Evolutionary conservation across 2,888 invertebrate species (phyloP).

Genomic region (Drosophila meridionalis): DNA sequence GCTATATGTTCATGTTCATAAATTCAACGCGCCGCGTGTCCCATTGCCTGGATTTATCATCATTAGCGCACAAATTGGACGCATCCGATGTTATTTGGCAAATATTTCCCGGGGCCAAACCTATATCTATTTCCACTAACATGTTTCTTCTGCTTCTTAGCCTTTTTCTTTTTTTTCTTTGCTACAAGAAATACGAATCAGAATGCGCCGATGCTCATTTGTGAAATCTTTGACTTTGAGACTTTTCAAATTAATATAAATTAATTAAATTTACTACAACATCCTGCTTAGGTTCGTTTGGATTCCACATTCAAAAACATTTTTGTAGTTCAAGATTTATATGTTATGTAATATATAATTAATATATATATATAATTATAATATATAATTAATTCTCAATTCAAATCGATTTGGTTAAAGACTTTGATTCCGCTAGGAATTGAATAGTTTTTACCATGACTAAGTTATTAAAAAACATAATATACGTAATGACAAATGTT

Average conservation of each 20-base stretch:
- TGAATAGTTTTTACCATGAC: no score
- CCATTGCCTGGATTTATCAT: constrained; percentile 36
- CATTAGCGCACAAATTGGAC: constrained; percentile 32
- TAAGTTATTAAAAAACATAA: no score
- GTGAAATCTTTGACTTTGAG: neutral
- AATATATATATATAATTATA: no score
- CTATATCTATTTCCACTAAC: constrained; percentile 24
- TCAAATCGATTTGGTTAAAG: no score
- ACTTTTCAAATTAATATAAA: neutral
- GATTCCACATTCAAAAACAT: neutral
- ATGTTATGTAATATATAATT: no score
- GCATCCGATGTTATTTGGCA: constrained; percentile 15
- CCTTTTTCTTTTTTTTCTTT: neutral
- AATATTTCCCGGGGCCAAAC: neutral
- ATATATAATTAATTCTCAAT: no score
- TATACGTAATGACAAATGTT: neutral
- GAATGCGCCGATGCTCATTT: neutral
- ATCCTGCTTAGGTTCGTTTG: neutral
- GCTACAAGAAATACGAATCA: neutral
- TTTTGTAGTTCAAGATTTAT: no score
- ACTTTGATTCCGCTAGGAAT: no score
- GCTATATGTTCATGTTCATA: constrained; percentile 65
- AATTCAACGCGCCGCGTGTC: constrained; percentile 60
- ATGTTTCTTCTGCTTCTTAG: neutral
- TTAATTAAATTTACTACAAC: neutral